Evolutionary conservation across 2,113 vertebrate genomes (phyloP).

Genomic region (Podocnemis expansa): DNA sequence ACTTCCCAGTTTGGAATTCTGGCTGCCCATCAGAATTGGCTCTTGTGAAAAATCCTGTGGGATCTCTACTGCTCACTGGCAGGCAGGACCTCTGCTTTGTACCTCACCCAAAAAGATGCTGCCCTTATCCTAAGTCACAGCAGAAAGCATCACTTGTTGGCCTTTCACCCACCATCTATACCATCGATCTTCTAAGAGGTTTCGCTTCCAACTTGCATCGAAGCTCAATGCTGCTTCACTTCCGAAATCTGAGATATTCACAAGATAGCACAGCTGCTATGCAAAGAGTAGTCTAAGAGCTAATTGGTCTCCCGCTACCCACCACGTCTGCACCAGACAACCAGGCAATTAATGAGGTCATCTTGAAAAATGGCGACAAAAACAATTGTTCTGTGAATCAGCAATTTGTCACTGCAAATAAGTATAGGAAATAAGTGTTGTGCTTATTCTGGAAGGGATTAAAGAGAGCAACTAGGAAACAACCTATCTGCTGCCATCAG

Average conservation of each 20-base stretch:
- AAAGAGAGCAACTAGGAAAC: background rate
- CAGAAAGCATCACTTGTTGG: background rate
- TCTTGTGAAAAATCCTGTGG: slow-evolving; percentile 7
- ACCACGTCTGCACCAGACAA: background rate
- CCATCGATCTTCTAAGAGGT: background rate
- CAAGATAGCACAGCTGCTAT: background rate
- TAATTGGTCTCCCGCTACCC: slow-evolving; percentile 2
- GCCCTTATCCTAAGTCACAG: background rate
- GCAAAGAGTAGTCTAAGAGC: background rate
- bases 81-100: background rate
- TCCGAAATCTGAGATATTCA: fast-evolving
- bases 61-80: background rate
- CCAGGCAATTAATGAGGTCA: slow-evolving; percentile 53
- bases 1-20: slow-evolving; percentile 2
- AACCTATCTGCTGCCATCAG: slow-evolving; percentile 16
- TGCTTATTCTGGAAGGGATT: slow-evolving; percentile 44
- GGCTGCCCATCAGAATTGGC: background rate
- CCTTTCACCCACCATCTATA: background rate
- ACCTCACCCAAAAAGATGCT: background rate
- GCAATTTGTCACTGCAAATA: slow-evolving; percentile 37
- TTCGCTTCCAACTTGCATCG: background rate
- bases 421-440: slow-evolving; percentile 37
- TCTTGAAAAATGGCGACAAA: slow-evolving; percentile 6
- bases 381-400: slow-evolving; percentile 50
- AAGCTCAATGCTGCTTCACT: background rate